phyloP scores from a whole-genome alignment of 1,140 invertebrate species.

The Drosophila sproati region DNA sequence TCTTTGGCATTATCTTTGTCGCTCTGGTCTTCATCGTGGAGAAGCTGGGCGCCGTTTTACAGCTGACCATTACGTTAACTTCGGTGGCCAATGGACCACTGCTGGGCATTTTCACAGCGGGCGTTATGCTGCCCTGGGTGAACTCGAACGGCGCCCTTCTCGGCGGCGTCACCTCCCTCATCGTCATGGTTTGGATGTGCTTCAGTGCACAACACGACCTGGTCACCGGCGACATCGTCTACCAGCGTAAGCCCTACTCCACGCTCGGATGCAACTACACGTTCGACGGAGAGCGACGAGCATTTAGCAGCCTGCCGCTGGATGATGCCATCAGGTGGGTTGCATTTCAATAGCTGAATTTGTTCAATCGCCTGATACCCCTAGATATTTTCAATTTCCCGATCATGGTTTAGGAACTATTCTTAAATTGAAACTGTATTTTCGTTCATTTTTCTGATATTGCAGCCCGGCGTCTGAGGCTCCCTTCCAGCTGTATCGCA shows the following conservation, averaged over 20 bases:
- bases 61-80: constrained; percentile 88
- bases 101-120: constrained; percentile 92
- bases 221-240: constrained; percentile 86
- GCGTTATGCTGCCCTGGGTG: constrained; percentile 92
- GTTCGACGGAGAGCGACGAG: constrained; percentile 61
- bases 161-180: constrained; percentile 90
- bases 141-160: constrained; percentile 90
- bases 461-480: constrained; percentile 27
- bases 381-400: too few species aligned
- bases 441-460: background rate
- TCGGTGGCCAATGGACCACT: constrained; percentile 91
- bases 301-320: constrained; percentile 49
- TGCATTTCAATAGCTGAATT: background rate
- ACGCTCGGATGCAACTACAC: constrained; percentile 90
- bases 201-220: constrained; percentile 91
- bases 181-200: constrained; percentile 93
- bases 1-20: constrained; percentile 89
- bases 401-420: too few species aligned
- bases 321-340: constrained; percentile 54
- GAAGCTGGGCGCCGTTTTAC: constrained; percentile 87
- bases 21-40: constrained; percentile 87
- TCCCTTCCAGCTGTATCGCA: constrained; percentile 80
- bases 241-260: constrained; percentile 88
- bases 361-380: too few species aligned
- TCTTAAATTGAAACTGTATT: too few species aligned